These are phyloP conservation scores for Drosophila takahashii DNA, from an alignment of 1,140 invertebrate species.

Conservation along the genomic window DNA sequence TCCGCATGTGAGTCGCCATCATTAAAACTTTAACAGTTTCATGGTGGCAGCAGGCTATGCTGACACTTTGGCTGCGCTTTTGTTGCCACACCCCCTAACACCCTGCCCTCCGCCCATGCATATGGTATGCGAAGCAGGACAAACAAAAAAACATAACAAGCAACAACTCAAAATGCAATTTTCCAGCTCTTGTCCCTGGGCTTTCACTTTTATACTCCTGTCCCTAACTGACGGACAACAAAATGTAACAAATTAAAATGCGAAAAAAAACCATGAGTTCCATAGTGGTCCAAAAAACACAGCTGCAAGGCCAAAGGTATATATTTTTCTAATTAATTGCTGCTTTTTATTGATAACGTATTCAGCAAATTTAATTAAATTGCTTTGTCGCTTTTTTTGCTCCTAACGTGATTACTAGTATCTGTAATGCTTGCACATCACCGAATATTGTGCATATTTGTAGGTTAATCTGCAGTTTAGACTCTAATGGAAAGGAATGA, in stretches of 20 bases:
- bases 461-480: not conserved
- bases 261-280: constrained; percentile 44
- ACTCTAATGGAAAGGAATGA: not conserved
- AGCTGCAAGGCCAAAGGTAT: not conserved
- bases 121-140: constrained; percentile 36
- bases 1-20: constrained; percentile 42
- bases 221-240: constrained; percentile 21
- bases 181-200: constrained; percentile 45
- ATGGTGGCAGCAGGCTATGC: constrained; percentile 61
- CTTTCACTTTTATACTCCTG: constrained; percentile 51
- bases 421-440: not conserved
- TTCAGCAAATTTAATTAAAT: not conserved
- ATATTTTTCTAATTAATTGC: constrained; percentile 20
- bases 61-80: constrained; percentile 64
- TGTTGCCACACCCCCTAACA: constrained; percentile 13
- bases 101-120: constrained; percentile 22
- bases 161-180: constrained; percentile 71
- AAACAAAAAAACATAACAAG: constrained; percentile 57
- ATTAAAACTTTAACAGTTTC: constrained; percentile 80
- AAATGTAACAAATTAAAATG: constrained; percentile 69
- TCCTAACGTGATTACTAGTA: not conserved
- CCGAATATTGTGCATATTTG: too few relatives aligned
- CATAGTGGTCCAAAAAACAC: constrained; percentile 11
- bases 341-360: not conserved
- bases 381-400: not conserved